Evolutionary conservation across 1,140 invertebrate species (phyloP), one percentile per base, ranked within the genome.

Genomic region (Heliconius himera): DNA sequence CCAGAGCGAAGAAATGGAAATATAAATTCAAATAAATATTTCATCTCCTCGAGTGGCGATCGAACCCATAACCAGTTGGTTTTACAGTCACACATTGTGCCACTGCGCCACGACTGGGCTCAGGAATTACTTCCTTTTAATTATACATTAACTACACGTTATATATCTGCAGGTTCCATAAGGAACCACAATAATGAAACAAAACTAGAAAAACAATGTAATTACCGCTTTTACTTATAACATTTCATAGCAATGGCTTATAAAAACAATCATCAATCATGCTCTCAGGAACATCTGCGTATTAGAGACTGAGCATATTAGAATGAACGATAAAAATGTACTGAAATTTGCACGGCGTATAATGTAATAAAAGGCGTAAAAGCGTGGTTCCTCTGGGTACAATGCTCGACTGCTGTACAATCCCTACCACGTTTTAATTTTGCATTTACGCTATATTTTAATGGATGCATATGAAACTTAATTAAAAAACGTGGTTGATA

Each of bases 181-280:
- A 29, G 22, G 3, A 2, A 26, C 56, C n/a, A 56, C 0, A n/a
- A 11, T 16, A 29, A 29, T 66, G 56, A 29, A 26, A 9, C 56
- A 22, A 8, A 66, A 13, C 22, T 29, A 29, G 56, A 8, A 66
- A 66, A 66, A 66, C 56, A 66, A 26, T 26, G 11, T 66, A 66
- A 66, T 66, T 66, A 66, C 11, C 22, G 56, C 11, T 66, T 66
- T 66, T 66, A 26, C 56, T 29, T 66, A 66, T 66, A 66, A 66
- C 22, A 66, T 66, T 66, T 66, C n/a, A 66, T 66, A 66, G 56
- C 56, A 29, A 66, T 66, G 56, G 56, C 56, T 66, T 66, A 66
- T 66, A 66, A 66, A 66, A 66, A 66, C 56, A 66, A 66, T 66
- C 56, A 66, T 66, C 56, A 66, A 66, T 66, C 56, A 66, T 66